Evolutionary conservation across 1,140 invertebrate species (phyloP).

Genomic region (Sarcophaga peregrina): DNA sequence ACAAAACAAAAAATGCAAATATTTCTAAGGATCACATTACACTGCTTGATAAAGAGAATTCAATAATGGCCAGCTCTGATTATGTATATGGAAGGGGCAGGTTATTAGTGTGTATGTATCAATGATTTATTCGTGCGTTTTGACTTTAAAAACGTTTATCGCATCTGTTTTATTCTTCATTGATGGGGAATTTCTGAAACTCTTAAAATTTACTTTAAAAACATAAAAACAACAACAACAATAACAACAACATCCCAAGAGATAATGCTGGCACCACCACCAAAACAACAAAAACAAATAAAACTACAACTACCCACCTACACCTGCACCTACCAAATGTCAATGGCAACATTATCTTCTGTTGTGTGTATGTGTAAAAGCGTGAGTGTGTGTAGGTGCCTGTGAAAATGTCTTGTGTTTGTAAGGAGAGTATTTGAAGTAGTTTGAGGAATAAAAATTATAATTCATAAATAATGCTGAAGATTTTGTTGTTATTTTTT

Average conservation of each 20-base stretch:
- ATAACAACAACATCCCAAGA: background rate
- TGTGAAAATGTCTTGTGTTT: background rate
- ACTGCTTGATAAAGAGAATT: background rate
- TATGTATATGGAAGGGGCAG: background rate
- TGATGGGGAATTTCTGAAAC: slow-evolving; percentile 1
- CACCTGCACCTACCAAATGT: too few relatives aligned
- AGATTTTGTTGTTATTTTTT: background rate
- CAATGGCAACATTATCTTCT: too few relatives aligned
- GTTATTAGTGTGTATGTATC: background rate
- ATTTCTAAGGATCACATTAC: too few relatives aligned
- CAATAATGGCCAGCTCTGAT: background rate
- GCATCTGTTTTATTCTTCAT: slow-evolving; percentile 19
- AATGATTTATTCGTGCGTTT: slow-evolving; percentile 8
- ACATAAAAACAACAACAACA: background rate
- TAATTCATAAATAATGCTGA: background rate
- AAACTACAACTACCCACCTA: background rate
- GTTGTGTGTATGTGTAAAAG: too few relatives aligned
- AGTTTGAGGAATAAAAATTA: background rate
- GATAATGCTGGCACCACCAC: background rate
- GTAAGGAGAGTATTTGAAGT: background rate
- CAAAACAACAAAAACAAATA: background rate
- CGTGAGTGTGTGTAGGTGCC: background rate
- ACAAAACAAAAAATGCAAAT: too few relatives aligned
- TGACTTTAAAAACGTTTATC: slow-evolving; percentile 7
- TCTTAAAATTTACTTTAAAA: background rate